Conservation (phyloP, 2,888 invertebrate species). For the Dolichomitus sp. region DNA sequence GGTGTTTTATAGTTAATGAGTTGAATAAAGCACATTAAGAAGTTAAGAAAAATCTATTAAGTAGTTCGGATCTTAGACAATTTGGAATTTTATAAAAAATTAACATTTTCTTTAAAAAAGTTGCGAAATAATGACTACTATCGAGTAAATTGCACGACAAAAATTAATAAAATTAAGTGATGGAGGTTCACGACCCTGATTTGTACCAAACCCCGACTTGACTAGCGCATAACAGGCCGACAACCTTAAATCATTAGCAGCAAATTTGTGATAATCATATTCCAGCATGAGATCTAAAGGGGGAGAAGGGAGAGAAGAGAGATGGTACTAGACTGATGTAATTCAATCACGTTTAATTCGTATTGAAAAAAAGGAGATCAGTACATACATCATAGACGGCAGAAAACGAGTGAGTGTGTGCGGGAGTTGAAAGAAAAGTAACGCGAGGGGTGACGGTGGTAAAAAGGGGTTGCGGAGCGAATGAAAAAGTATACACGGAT, state of each 20-base stretch:
- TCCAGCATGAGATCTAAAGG: background rate
- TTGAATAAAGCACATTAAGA: no score
- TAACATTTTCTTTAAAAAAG: no score
- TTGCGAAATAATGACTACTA: no score
- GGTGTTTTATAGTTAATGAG: no score
- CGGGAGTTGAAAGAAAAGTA: slow-evolving; percentile 18
- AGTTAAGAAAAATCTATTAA: no score
- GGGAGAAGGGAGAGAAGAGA: background rate
- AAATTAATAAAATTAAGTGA: no score
- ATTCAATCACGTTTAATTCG: slow-evolving; percentile 35
- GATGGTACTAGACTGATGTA: background rate
- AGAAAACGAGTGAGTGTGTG: slow-evolving; percentile 1
- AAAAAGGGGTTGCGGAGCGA: background rate
- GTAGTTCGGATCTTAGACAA: no score
- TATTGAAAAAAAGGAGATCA: slow-evolving; percentile 8
- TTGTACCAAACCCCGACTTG: no score
- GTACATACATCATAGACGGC: background rate
- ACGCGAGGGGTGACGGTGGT: slow-evolving; percentile 19
- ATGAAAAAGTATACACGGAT: slow-evolving; percentile 1
- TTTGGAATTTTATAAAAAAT: no score
- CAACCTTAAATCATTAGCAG: background rate
- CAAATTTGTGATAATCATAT: slow-evolving; percentile 2
- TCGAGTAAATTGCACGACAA: no score
- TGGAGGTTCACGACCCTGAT: no score
- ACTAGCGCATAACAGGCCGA: no score